A percentile compares a stretch with the other conserved stretches of the same genome.
Evolutionary conservation across 2,888 invertebrate genomes (phyloP).

Genomic region (Lamproptera curius): DNA sequence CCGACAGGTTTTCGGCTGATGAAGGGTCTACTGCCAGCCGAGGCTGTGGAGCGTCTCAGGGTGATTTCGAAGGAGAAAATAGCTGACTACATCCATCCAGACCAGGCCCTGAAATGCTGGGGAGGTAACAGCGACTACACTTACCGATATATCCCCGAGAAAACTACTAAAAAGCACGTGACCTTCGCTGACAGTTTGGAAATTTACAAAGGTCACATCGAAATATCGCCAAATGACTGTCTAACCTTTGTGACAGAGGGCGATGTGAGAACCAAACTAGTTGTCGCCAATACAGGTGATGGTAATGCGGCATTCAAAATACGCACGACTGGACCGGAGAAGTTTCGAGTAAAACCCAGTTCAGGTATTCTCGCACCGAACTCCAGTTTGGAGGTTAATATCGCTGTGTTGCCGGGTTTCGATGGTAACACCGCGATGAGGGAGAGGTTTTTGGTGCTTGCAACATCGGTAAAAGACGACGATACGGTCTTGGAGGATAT

Average conservation of each 20-base stretch:
- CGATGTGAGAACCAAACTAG: constrained; percentile 78
- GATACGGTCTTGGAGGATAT: constrained; percentile 79
- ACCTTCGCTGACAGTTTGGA: constrained; percentile 22
- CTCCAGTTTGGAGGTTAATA: constrained; percentile 77
- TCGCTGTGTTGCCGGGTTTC: constrained; percentile 83
- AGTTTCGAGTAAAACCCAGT: constrained; percentile 91
- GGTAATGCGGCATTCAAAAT: constrained; percentile 77
- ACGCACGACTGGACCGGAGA: constrained; percentile 94
- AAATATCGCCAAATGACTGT: constrained; percentile 80
- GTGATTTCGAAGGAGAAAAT: constrained; percentile 85
- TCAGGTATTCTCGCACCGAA: constrained; percentile 83
- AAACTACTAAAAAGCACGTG: constrained; percentile 32
- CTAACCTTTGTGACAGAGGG: constrained; percentile 80
- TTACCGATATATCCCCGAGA: constrained; percentile 81
- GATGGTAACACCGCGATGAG: constrained; percentile 79
- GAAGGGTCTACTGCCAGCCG: constrained; percentile 88
- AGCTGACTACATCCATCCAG: constrained; percentile 82
- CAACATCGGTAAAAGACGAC: constrained; percentile 74
- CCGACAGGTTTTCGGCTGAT: constrained; percentile 90
- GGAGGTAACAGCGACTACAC: constrained; percentile 84
- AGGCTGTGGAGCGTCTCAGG: constrained; percentile 89
- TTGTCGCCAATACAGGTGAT: constrained; percentile 80
- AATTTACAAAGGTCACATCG: constrained; percentile 45
- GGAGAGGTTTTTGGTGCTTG: constrained; percentile 91
- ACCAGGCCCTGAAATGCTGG: constrained; percentile 84